A percentile compares a stretch with the other conserved stretches of the same genome.
These are phyloP conservation scores for Tribolium madens DNA, from an alignment of 1,140 invertebrate genomes.

Conservation along the genomic window DNA sequence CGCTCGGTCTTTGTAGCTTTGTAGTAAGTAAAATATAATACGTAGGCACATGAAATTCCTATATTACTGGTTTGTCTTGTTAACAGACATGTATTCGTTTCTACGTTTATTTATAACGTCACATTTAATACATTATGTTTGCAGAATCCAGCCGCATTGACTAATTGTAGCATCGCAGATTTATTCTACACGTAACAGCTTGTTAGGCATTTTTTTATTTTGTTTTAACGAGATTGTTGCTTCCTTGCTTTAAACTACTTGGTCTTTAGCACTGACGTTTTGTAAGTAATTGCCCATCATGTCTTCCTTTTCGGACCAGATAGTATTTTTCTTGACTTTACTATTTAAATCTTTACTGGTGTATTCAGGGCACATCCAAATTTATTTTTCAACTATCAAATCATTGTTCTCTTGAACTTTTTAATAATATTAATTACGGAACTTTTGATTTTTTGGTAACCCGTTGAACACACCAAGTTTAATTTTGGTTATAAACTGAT, in stretches of 20 bases:
- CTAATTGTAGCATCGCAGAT: slow-evolving; percentile 64
- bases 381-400: slow-evolving; percentile 1
- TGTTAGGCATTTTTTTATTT: slow-evolving; percentile 51
- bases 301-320: background rate
- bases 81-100: slow-evolving; percentile 51
- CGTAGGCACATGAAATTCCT: slow-evolving; percentile 53
- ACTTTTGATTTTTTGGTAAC: too few relatives aligned
- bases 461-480: slow-evolving; percentile 5
- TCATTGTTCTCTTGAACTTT: background rate
- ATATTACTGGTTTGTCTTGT: slow-evolving; percentile 31
- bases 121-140: slow-evolving; percentile 64
- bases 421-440: too few relatives aligned
- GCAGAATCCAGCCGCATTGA: slow-evolving; percentile 64
- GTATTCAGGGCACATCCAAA: slow-evolving; percentile 9
- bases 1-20: slow-evolving; percentile 57
- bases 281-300: slow-evolving; percentile 55
- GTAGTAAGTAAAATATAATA: slow-evolving; percentile 61
- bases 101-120: slow-evolving; percentile 52
- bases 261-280: slow-evolving; percentile 48
- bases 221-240: slow-evolving; percentile 52
- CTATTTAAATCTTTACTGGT: slow-evolving; percentile 9
- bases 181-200: slow-evolving; percentile 62
- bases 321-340: slow-evolving; percentile 22
- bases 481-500: background rate
- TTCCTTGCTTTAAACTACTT: slow-evolving; percentile 51